Percentiles rank a stretch among this genome's conserved stretches.
Evolutionary conservation across 2,888 invertebrate genomes (phyloP).

Genomic region (Campopleginae sp.): DNA sequence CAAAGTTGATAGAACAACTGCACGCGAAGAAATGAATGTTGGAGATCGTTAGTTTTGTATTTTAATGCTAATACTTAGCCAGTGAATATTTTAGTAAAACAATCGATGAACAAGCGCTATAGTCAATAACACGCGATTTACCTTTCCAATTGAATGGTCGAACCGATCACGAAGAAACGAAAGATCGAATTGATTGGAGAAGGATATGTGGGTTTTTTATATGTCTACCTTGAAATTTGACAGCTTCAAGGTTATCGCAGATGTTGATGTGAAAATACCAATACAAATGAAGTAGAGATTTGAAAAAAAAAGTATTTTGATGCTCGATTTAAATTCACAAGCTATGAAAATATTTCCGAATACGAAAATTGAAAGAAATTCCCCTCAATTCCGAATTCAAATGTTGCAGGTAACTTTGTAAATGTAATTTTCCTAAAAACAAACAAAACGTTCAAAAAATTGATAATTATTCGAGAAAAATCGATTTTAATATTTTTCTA

Average conservation of each 20-base stretch:
- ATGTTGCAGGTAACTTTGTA: background rate
- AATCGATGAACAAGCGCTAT: constrained; percentile 29
- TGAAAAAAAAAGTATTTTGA: constrained; percentile 14
- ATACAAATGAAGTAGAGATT: constrained; percentile 11
- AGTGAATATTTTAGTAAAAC: background rate
- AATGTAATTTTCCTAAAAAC: background rate
- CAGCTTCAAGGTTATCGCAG: constrained; percentile 56
- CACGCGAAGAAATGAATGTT: constrained; percentile 35
- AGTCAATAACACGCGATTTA: constrained; percentile 53
- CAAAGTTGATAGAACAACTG: constrained; percentile 28
- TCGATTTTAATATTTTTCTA: background rate
- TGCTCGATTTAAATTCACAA: background rate
- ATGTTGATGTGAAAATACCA: constrained; percentile 14
- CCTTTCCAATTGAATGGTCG: constrained; percentile 42
- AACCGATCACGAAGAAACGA: constrained; percentile 27
- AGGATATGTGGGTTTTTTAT: background rate
- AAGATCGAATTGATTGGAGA: constrained; percentile 47
- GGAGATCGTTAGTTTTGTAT: constrained; percentile 13
- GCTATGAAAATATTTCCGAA: background rate
- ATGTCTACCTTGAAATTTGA: constrained; percentile 53
- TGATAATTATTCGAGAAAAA: background rate
- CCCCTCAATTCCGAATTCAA: background rate
- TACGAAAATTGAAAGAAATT: background rate
- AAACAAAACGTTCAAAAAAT: background rate
- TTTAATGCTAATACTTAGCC: constrained; percentile 14